Evolutionary conservation across 2,888 invertebrate species (phyloP).

Genomic region (Caenorhabditis plicata): DNA sequence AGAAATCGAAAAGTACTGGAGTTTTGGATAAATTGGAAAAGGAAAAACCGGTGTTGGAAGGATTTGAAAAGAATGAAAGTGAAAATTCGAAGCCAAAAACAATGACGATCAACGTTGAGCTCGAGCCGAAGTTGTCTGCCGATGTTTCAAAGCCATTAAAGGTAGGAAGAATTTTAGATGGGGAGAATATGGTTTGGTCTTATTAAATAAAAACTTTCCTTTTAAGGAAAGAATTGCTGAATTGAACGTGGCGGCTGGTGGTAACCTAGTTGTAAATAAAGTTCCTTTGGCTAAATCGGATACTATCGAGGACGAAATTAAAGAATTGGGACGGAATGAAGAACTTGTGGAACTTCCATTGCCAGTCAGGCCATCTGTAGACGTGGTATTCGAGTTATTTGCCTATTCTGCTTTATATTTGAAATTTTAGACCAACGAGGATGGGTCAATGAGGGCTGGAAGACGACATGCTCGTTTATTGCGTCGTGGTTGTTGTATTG

Average conservation of each 20-base stretch:
- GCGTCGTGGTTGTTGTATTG: conserved; percentile 25
- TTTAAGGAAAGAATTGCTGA: conserved; percentile 27
- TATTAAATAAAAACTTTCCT: conserved; percentile 1
- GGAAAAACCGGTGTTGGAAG: conserved; percentile 19
- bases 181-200: too few species aligned
- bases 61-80: conserved; percentile 13
- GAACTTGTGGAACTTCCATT: conserved; percentile 7
- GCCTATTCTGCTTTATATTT: not conserved
- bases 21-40: conserved; percentile 8
- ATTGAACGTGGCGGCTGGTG: conserved; percentile 1
- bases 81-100: not conserved
- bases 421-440: conserved; percentile 6
- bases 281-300: conserved; percentile 13
- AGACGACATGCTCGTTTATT: conserved; percentile 26
- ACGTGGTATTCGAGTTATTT: conserved; percentile 2
- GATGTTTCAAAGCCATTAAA: too few species aligned
- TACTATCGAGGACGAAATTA: conserved; percentile 7
- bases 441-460: conserved; percentile 6
- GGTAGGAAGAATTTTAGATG: too few species aligned
- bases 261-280: not conserved
- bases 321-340: conserved; percentile 4
- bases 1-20: not conserved
- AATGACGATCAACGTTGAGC: too few species aligned
- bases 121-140: too few species aligned
- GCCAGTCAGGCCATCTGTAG: not conserved